Percentiles rank a stretch among this genome's conserved stretches.
These are phyloP conservation scores for Phyllostomus discolor DNA, from an alignment of 2,113 vertebrate species.

Conservation along the genomic window DNA sequence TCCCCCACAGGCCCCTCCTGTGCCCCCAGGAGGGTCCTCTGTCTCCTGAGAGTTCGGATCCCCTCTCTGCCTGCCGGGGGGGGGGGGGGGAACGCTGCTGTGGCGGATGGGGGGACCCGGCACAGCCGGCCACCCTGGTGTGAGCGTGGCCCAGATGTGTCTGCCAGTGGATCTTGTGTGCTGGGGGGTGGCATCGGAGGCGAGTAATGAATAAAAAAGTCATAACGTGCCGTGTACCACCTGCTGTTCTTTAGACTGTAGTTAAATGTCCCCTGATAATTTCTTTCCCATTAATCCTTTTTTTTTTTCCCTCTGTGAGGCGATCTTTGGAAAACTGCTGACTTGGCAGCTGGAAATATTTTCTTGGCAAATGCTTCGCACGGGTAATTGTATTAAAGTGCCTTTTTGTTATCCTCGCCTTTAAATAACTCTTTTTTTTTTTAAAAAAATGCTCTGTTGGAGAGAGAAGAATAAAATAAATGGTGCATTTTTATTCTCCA, in stretches of 20 bases:
- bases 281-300: slow-evolving; percentile 63
- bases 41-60: background rate
- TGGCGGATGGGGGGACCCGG: background rate
- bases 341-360: slow-evolving; percentile 64
- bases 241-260: slow-evolving; percentile 62
- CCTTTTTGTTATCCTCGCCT: slow-evolving; percentile 47
- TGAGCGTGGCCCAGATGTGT: slow-evolving; percentile 42
- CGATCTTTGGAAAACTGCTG: slow-evolving; percentile 70
- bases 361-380: slow-evolving; percentile 65
- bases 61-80: background rate
- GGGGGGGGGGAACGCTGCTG: background rate
- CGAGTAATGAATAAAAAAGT: slow-evolving; percentile 72
- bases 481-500: slow-evolving; percentile 28
- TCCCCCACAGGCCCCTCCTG: background rate
- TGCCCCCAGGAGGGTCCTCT: background rate
- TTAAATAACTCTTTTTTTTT: slow-evolving; percentile 32
- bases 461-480: slow-evolving; percentile 55
- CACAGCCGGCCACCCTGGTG: background rate
- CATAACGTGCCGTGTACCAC: slow-evolving; percentile 49
- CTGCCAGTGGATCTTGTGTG: slow-evolving; percentile 47
- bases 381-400: slow-evolving; percentile 65
- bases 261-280: slow-evolving; percentile 61
- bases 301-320: background rate
- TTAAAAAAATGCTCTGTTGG: background rate
- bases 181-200: background rate